Conservation (phyloP, 1,140 invertebrate species). For the Drosophila pseudoobscura region DNA sequence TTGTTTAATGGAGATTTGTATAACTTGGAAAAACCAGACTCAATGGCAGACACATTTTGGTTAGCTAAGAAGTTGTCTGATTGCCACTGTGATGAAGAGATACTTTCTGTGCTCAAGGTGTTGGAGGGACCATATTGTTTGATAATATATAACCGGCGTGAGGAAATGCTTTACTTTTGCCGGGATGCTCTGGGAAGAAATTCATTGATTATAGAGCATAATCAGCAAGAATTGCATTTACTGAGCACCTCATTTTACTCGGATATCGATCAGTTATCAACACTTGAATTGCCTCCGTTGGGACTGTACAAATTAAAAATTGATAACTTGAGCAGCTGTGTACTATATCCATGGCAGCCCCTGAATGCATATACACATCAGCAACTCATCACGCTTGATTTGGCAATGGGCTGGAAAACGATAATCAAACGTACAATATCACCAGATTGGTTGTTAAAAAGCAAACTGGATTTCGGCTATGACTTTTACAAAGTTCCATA, state of each 20-base stretch:
- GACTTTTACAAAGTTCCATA: conserved; percentile 75
- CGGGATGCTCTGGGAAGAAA: conserved; percentile 93
- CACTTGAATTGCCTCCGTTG: conserved; percentile 88
- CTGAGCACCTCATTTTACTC: conserved; percentile 85
- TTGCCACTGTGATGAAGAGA: conserved; percentile 26
- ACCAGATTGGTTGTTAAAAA: conserved; percentile 40
- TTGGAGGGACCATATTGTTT: conserved; percentile 93
- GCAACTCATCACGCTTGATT: conserved; percentile 41
- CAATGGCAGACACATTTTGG: conserved; percentile 52
- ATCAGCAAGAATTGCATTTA: conserved; percentile 84
- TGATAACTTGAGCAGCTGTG: conserved; percentile 21
- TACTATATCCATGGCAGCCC: conserved; percentile 59
- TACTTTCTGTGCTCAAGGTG: conserved; percentile 35
- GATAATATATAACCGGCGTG: conserved; percentile 88
- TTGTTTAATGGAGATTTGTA: conserved; percentile 94
- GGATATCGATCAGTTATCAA: conserved; percentile 55
- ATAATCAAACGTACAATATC: conserved; percentile 12
- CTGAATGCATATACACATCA: conserved; percentile 13
- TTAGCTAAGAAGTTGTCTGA: conserved; percentile 28
- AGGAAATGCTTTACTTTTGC: conserved; percentile 90
- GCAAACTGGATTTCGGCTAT: conserved; percentile 19
- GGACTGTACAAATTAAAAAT: conserved; percentile 64
- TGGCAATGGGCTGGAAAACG: conserved; percentile 34
- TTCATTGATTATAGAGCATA: conserved; percentile 89
- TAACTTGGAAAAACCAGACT: conserved; percentile 80